Evolutionary conservation across 2,113 vertebrate species (phyloP).

Genomic region (Mesembrinibis cayennensis): DNA sequence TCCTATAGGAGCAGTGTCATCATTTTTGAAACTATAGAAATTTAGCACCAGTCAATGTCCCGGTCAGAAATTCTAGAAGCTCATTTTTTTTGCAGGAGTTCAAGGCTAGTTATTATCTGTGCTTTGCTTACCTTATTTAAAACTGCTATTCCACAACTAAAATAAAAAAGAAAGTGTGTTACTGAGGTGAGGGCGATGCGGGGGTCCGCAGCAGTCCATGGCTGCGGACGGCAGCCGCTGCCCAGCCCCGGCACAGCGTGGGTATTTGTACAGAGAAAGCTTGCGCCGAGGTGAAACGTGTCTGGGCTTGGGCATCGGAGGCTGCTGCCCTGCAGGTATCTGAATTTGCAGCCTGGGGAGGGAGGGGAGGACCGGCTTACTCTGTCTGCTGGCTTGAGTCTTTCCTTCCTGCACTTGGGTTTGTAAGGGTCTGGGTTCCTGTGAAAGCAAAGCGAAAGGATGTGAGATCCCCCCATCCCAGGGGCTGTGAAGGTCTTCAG

Average conservation of each 20-base stretch:
- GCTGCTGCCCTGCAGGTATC: not conserved
- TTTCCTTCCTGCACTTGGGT: not conserved
- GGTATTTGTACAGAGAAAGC: fast-evolving
- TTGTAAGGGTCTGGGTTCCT: conserved; percentile 74
- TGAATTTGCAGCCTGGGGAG: fast-evolving
- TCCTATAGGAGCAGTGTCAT: not conserved
- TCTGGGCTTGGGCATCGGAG: fast-evolving
- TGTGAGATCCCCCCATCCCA: not conserved
- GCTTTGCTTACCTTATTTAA: conserved; percentile 73
- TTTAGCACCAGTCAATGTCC: not conserved
- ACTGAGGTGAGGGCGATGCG: fast-evolving
- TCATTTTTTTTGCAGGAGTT: not conserved
- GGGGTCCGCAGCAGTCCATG: not conserved
- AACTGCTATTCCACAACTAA: conserved; percentile 72
- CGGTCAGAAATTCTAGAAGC: not conserved
- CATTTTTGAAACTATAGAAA: not conserved
- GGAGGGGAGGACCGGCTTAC: conserved; percentile 48
- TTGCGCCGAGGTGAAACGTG: fast-evolving
- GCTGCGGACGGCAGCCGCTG: not conserved
- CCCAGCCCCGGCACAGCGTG: fast-evolving
- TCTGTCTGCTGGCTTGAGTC: conserved; percentile 81
- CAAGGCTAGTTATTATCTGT: not conserved
- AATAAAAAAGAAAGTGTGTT: not conserved
- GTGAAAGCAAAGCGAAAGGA: not conserved
- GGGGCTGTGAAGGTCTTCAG: fast-evolving